phyloP scores from a whole-genome alignment of 2,888 invertebrate genomes.

The Balanococcus diminutus region DNA sequence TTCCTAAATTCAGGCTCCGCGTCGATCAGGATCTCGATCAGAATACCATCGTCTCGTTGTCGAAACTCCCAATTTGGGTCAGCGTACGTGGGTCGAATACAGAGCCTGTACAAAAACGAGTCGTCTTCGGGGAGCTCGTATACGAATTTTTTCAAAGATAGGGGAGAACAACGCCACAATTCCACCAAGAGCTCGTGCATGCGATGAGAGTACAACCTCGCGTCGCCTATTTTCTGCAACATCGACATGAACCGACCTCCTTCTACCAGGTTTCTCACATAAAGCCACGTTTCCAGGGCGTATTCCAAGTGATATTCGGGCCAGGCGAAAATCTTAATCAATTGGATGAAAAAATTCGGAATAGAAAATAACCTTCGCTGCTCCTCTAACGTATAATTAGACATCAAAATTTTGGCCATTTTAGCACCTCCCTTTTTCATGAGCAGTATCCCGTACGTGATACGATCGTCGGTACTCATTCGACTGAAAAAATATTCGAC shows the following conservation, averaged over 20 bases:
- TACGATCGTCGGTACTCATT: neutral
- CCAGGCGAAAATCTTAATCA: neutral
- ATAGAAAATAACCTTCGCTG: neutral
- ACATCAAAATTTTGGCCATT: neutral
- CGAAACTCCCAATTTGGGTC: too few relatives aligned
- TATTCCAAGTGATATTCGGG: neutral
- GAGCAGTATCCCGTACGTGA: neutral
- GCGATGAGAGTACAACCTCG: neutral
- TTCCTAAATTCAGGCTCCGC: neutral
- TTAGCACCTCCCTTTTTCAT: neutral
- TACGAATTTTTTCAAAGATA: neutral
- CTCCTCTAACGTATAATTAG: neutral
- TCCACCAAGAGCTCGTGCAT: neutral
- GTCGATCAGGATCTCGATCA: neutral
- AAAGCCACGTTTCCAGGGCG: neutral
- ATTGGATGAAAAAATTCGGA: neutral
- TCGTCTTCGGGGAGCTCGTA: neutral
- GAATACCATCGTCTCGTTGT: neutral
- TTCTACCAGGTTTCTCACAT: neutral
- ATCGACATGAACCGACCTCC: neutral
- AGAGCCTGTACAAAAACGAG: neutral
- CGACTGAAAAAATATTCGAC: neutral
- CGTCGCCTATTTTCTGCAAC: neutral
- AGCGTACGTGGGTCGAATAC: neutral
- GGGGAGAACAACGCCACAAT: neutral